Percentiles rank a stretch among this genome's conserved stretches.
These are phyloP conservation scores for Pachyseris speciosa DNA, from an alignment of 64 coral and sea anemone species.

Conservation along the genomic window DNA sequence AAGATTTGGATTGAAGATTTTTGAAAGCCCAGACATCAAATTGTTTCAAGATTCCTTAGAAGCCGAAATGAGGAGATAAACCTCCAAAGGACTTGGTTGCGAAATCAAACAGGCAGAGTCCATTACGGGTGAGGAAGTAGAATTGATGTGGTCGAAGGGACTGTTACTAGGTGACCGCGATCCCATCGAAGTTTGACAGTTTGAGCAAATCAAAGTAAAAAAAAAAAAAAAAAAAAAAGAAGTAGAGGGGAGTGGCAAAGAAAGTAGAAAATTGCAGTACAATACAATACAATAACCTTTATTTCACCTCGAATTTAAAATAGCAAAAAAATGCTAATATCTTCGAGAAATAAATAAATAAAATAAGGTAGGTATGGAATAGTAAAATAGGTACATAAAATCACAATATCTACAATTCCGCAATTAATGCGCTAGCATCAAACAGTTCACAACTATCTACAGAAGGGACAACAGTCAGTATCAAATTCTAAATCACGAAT, in stretches of 20 bases:
- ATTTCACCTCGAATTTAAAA: not conserved
- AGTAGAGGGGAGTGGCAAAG: too few relatives aligned
- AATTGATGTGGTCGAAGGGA: not conserved
- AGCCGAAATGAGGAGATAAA: conserved; percentile 3
- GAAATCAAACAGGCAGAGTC: conserved; percentile 10
- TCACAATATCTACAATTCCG: not conserved
- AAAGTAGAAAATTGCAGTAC: too few relatives aligned
- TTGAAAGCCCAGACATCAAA: conserved; percentile 3
- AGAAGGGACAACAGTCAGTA: not conserved
- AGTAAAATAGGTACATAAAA: not conserved
- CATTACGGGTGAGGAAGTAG: not conserved
- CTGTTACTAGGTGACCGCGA: not conserved
- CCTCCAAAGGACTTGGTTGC: not conserved
- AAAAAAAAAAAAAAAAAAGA: too few relatives aligned
- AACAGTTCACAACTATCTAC: not conserved
- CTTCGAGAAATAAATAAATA: not conserved
- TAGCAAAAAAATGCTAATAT: not conserved
- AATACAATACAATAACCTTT: not conserved
- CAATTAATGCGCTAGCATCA: not conserved
- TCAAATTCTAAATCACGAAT: conserved; percentile 13
- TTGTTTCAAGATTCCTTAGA: conserved; percentile 38
- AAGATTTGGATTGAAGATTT: too few relatives aligned
- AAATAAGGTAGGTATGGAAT: not conserved
- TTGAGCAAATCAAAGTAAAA: too few relatives aligned
- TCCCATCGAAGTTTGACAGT: too few relatives aligned